These are phyloP conservation scores for Drosophila quadrilineata DNA, from an alignment of 1,140 invertebrate species.

Conservation along the genomic window DNA sequence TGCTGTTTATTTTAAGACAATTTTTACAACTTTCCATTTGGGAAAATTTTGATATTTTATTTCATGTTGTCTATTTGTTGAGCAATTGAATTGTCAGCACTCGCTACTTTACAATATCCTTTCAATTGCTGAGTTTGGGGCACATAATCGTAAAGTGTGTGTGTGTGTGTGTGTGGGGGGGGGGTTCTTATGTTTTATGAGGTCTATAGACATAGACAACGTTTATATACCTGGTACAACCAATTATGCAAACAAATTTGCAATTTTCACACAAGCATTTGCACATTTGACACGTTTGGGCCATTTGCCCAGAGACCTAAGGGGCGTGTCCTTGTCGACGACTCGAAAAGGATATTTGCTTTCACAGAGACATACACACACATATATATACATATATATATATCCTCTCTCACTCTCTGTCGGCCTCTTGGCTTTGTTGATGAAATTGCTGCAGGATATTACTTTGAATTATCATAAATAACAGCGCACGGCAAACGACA, in stretches of 20 bases:
- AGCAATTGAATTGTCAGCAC: background rate
- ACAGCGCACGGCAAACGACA: conserved; percentile 48
- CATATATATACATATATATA: background rate
- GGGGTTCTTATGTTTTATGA: conserved; percentile 8
- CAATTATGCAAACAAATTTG: conserved; percentile 71
- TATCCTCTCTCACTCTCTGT: background rate
- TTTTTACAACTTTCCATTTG: too few species aligned
- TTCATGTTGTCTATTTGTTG: background rate
- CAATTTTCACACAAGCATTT: conserved; percentile 59
- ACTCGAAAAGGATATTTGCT: conserved; percentile 57
- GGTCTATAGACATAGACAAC: background rate
- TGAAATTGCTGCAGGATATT: conserved; percentile 77
- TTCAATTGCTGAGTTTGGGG: background rate
- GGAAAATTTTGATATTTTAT: too few species aligned
- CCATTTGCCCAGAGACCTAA: conserved; percentile 33
- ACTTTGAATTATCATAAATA: conserved; percentile 80
- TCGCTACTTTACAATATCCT: background rate
- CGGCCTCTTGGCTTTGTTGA: conserved; percentile 52
- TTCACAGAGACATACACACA: conserved; percentile 1
- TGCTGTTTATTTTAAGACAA: too few species aligned
- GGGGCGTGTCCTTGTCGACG: conserved; percentile 18
- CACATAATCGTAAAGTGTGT: background rate
- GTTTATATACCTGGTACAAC: conserved; percentile 15
- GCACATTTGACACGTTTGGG: conserved; percentile 67
- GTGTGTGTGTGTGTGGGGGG: too few species aligned